phyloP scores from a whole-genome alignment of 2,888 invertebrate genomes.

The Sinohyriopsis cumingii region DNA sequence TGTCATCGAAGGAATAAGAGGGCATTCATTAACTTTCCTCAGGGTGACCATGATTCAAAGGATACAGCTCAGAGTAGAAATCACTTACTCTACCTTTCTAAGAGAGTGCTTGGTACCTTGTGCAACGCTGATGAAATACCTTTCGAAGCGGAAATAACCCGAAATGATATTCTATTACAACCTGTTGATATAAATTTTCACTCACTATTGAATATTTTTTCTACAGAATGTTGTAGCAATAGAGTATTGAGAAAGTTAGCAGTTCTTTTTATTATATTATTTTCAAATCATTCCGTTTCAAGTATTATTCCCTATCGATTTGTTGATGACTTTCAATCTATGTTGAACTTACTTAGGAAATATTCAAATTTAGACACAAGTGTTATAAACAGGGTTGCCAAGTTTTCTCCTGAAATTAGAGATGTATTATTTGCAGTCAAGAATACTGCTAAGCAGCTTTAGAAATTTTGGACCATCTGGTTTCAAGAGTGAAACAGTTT shows the following conservation, averaged over 20 bases:
- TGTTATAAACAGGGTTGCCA: no score
- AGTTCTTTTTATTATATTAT: neutral
- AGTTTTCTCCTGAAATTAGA: no score
- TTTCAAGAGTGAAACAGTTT: neutral
- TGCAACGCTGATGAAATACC: neutral
- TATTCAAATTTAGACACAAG: no score
- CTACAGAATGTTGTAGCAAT: no score
- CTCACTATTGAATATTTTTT: neutral
- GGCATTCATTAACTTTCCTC: slow-evolving; percentile 9
- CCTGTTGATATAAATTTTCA: neutral
- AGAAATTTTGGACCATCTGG: neutral
- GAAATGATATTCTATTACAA: slow-evolving; percentile 5
- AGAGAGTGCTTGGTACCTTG: neutral
- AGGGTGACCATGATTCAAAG: neutral
- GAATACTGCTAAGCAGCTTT: neutral
- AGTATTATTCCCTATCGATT: slow-evolving; percentile 3
- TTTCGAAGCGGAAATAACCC: neutral
- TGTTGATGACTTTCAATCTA: neutral
- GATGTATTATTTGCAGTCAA: no score
- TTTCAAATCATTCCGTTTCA: slow-evolving; percentile 2
- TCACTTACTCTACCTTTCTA: neutral
- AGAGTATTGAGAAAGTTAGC: no score
- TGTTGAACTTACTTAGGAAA: neutral
- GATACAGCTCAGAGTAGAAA: slow-evolving; percentile 5
- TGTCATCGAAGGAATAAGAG: no score